phyloP scores from a whole-genome alignment of 1,140 invertebrate genomes.

The Pygmarrhopalites habei region DNA sequence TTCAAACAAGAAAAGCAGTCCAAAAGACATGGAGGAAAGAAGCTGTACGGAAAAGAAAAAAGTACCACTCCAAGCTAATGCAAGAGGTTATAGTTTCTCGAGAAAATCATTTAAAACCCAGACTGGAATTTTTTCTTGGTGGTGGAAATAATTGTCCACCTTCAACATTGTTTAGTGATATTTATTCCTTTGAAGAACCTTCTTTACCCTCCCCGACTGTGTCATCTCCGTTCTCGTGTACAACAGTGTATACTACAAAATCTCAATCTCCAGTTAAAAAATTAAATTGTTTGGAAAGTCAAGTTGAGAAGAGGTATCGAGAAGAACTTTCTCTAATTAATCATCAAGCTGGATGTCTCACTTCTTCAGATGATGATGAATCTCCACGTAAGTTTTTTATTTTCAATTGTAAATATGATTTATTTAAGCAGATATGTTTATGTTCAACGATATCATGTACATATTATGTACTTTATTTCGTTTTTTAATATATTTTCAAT shows the following conservation, averaged over 20 bases:
- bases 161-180: background rate
- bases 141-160: background rate
- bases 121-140: background rate
- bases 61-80: constrained; percentile 34
- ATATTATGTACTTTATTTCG: too few relatives aligned
- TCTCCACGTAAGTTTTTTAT: constrained; percentile 13
- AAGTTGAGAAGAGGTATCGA: constrained; percentile 18
- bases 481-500: background rate
- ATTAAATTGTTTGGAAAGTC: constrained; percentile 5
- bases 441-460: background rate
- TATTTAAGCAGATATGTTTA: background rate
- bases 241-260: background rate
- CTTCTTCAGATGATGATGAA: constrained; percentile 31
- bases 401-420: background rate
- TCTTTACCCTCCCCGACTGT: too few relatives aligned
- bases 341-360: constrained; percentile 15
- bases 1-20: constrained; percentile 22
- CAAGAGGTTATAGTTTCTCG: constrained; percentile 28
- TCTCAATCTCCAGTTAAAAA: constrained; percentile 3
- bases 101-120: constrained; percentile 15
- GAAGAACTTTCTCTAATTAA: constrained; percentile 21
- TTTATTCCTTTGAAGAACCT: background rate
- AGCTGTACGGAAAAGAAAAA: constrained; percentile 25
- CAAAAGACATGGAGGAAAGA: constrained; percentile 29
- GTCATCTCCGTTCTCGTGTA: background rate